phyloP scores from a whole-genome alignment of 2,888 invertebrate species.

The Chouioia cunea region DNA sequence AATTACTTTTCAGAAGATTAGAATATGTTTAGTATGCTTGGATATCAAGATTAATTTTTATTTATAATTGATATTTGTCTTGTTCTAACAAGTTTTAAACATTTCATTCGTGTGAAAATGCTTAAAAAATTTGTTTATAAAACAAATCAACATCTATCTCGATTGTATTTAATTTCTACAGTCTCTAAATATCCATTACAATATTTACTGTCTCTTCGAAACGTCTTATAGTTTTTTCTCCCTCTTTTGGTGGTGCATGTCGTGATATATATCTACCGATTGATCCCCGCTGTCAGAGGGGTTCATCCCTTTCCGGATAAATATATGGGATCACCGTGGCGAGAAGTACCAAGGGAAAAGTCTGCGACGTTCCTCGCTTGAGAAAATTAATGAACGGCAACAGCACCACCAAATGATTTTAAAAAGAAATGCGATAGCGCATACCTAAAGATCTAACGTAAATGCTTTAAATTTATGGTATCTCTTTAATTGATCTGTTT shows the following conservation, averaged over 20 bases:
- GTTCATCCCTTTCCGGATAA: conserved; percentile 24
- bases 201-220: conserved; percentile 3
- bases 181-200: conserved; percentile 39
- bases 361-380: conserved; percentile 13
- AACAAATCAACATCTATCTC: not conserved
- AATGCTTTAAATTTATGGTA: conserved; percentile 1
- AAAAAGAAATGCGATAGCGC: conserved; percentile 22
- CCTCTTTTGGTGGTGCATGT: not conserved
- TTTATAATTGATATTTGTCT: not conserved
- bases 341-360: conserved; percentile 12
- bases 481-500: conserved; percentile 19
- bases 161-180: not conserved
- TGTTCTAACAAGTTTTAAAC: no score
- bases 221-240: conserved; percentile 8
- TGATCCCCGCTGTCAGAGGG: conserved; percentile 34
- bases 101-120: no score
- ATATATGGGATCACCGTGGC: not conserved
- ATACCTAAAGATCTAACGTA: not conserved
- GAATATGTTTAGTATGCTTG: no score
- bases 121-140: conserved; percentile 11
- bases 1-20: no score
- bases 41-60: no score
- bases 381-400: conserved; percentile 37
- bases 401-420: conserved; percentile 29
- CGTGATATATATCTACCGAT: conserved; percentile 33